Percentiles rank a stretch among this genome's conserved stretches.
Evolutionary conservation across 2,888 invertebrate genomes (phyloP).

Genomic region (Hemistola chrysoprasaria): DNA sequence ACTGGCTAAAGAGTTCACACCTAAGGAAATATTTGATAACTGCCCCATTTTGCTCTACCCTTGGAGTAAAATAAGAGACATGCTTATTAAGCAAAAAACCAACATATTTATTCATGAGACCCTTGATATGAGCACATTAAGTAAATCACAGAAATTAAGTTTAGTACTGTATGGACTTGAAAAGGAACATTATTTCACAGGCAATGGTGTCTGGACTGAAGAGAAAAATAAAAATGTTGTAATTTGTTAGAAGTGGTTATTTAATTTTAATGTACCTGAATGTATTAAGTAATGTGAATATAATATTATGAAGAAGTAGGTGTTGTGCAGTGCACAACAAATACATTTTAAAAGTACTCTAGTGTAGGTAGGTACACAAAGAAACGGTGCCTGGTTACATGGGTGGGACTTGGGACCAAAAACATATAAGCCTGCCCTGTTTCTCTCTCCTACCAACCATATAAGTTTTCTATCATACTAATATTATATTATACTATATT

Average conservation of each 20-base stretch:
- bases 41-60: slow-evolving; percentile 69
- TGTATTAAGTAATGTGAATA: too few relatives aligned
- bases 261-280: too few relatives aligned
- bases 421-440: too few relatives aligned
- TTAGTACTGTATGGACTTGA: slow-evolving; percentile 67
- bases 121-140: slow-evolving; percentile 46
- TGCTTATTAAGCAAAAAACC: slow-evolving; percentile 38
- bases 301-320: too few relatives aligned
- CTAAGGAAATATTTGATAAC: slow-evolving; percentile 67
- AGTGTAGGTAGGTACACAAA: too few relatives aligned
- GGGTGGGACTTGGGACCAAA: too few relatives aligned
- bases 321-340: too few relatives aligned
- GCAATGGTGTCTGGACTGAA: slow-evolving; percentile 74
- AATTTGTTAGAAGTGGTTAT: slow-evolving; percentile 1
- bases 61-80: slow-evolving; percentile 64
- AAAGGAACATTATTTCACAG: slow-evolving; percentile 72
- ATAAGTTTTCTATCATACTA: too few relatives aligned
- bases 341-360: too few relatives aligned
- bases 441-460: too few relatives aligned
- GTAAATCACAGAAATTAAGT: slow-evolving; percentile 63
- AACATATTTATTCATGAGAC: slow-evolving; percentile 41
- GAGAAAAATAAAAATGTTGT: slow-evolving; percentile 49
- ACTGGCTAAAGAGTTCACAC: slow-evolving; percentile 49
- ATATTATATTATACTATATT: too few relatives aligned
- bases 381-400: too few relatives aligned